Evolutionary conservation across 2,113 vertebrate species (phyloP).

Genomic region (Alosa alosa): DNA sequence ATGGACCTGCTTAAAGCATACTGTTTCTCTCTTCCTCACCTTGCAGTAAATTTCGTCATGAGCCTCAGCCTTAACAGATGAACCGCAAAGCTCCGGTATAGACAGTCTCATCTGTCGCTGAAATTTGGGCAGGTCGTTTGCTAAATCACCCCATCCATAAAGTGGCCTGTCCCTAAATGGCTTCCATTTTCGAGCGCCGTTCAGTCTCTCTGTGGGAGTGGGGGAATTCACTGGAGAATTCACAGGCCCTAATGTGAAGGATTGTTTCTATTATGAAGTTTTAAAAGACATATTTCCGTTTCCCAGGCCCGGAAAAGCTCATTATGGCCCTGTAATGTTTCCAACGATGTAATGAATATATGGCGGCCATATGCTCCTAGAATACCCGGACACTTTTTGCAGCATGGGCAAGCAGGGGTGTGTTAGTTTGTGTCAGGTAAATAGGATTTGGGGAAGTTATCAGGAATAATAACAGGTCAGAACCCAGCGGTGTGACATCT

Average conservation of each 20-base stretch:
- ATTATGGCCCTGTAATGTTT: conserved; percentile 38
- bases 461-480: conserved; percentile 38
- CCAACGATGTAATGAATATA: conserved; percentile 35
- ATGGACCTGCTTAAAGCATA: neutral
- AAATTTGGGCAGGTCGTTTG: conserved; percentile 25
- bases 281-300: conserved; percentile 36
- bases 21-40: neutral
- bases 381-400: conserved; percentile 37
- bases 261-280: conserved; percentile 42
- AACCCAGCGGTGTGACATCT: conserved; percentile 25
- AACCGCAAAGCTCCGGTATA: conserved; percentile 32
- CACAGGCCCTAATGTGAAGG: conserved; percentile 30
- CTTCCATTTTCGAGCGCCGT: conserved; percentile 34
- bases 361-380: neutral
- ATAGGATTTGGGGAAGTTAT: conserved; percentile 39
- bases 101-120: conserved; percentile 16
- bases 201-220: conserved; percentile 33
- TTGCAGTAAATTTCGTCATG: neutral
- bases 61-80: neutral
- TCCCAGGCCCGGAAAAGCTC: conserved; percentile 36
- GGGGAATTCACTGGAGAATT: conserved; percentile 18
- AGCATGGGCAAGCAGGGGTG: conserved; percentile 16
- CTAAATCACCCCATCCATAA: conserved; percentile 46
- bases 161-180: conserved; percentile 31
- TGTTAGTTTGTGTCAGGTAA: conserved; percentile 26